Percentiles rank a stretch among this genome's conserved stretches.
Evolutionary conservation across 2,797 vertebrate species (phyloP).

Genomic region (Schizopygopsis malacanthus): DNA sequence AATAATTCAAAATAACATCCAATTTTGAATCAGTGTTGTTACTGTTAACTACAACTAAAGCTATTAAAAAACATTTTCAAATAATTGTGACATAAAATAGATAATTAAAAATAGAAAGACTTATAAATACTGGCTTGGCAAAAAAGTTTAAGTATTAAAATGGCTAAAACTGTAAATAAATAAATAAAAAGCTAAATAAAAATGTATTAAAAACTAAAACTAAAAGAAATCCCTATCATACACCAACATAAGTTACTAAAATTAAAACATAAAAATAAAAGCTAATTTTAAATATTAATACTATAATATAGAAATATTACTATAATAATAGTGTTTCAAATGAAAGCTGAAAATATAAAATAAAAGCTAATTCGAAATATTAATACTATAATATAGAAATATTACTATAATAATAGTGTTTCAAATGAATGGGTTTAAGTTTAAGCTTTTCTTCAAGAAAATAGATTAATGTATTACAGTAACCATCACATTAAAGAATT

Average conservation of each 20-base stretch:
- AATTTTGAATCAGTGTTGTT: conserved; percentile 1
- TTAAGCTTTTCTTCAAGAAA: not conserved
- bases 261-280: not conserved
- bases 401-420: not conserved
- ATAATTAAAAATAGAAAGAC: not conserved
- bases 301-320: not conserved
- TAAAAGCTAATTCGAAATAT: not conserved
- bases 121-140: not conserved
- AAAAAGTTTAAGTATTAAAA: not conserved
- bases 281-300: not conserved
- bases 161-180: not conserved
- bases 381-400: not conserved
- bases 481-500: conserved; percentile 21
- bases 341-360: not conserved
- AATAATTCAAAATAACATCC: not conserved
- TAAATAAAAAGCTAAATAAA: not conserved
- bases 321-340: not conserved
- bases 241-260: not conserved
- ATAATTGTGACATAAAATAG: not conserved
- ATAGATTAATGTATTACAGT: not conserved
- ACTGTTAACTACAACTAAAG: not conserved
- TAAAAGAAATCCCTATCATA: not conserved
- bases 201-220: not conserved
- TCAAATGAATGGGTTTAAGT: not conserved
- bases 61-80: not conserved